These are phyloP conservation scores for Prinia subflava DNA, from an alignment of 2,113 vertebrate species.

Conservation along the genomic window DNA sequence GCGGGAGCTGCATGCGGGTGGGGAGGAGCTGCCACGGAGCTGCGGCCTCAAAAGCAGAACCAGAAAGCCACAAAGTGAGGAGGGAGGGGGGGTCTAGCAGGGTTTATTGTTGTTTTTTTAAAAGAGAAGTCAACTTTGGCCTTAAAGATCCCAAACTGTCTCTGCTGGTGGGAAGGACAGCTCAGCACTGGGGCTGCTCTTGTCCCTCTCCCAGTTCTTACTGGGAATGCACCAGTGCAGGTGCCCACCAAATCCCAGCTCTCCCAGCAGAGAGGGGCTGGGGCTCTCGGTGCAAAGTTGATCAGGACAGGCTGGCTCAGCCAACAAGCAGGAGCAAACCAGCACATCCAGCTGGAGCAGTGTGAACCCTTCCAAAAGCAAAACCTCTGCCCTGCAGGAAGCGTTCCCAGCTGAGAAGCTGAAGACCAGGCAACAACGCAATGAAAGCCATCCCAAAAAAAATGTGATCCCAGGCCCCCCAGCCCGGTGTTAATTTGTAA, in stretches of 20 bases:
- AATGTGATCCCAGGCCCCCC: background rate
- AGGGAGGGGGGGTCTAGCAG: background rate
- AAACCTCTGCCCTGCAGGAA: background rate
- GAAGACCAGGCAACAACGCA: background rate
- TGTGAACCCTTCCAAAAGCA: background rate
- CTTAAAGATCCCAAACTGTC: background rate
- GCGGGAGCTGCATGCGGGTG: background rate
- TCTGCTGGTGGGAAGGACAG: background rate
- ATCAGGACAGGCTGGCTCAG: background rate
- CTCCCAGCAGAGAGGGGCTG: background rate
- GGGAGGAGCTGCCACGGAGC: background rate
- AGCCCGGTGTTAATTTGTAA: background rate
- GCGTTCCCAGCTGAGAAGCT: background rate
- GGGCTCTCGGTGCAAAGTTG: background rate
- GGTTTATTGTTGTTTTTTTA: background rate
- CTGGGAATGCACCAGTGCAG: background rate
- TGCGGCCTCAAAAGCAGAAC: background rate
- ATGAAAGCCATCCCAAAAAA: background rate
- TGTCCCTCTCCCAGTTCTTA: background rate
- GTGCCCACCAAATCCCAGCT: background rate
- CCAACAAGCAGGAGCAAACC: slow-evolving; percentile 23
- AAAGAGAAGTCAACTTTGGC: slow-evolving; percentile 19
- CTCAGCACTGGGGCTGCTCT: background rate
- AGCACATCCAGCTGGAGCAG: background rate
- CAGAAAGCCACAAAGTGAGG: background rate